Evolutionary conservation across 2,888 invertebrate species (phyloP), one percentile per base, ranked within the genome.

Genomic region (Seira ritae): DNA sequence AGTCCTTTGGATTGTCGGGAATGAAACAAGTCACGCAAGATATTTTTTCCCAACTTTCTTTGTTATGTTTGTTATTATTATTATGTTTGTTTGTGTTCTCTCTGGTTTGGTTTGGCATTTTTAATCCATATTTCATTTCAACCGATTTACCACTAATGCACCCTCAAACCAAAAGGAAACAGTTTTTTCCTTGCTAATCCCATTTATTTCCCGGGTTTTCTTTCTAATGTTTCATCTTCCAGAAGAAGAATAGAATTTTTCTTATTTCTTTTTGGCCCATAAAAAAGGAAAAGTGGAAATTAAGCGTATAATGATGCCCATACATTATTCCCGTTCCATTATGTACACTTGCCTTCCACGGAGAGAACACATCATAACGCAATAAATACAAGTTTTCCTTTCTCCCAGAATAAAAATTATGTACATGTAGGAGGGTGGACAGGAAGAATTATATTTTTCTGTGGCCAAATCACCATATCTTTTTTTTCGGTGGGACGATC

Each of bases 311-410:
- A 76, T 70, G 70, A 76, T 81, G 76, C 22, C 17, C 31, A 62
- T 80, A 62, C 73, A 73, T 80, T 80, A 80, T 72, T 71, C 74
- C 60, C 20, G 60, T 67, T 37, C 80, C 81, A 81, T 81, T 81
- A 76, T 76, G 70, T 81, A 37, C 75, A 76, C 81, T 81, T 75
- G 81, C 81, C 66, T 75, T 75, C 62, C 70, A 81, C 75, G 66
- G 66, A 74, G 62, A 69, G 42, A 10, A 4, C 42, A 42, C 50
- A 20, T 80, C 68, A 66, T 80, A 75, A 65, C 60, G 62, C 42
- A 42, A 42, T 42, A 42, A 42, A 42, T 42, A 8, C 42, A 42
- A 42, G 42, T 42, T 42, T 42, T 42, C 6, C 42, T 42, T 42
- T 42, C 42, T 42, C 42, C 42, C n/a, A n/a, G n/a, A n/a, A n/a